Evolutionary conservation across 2,113 vertebrate genomes (phyloP), one percentile per base, ranked within the genome.

Genomic region (Dascyllus trimaculatus): DNA sequence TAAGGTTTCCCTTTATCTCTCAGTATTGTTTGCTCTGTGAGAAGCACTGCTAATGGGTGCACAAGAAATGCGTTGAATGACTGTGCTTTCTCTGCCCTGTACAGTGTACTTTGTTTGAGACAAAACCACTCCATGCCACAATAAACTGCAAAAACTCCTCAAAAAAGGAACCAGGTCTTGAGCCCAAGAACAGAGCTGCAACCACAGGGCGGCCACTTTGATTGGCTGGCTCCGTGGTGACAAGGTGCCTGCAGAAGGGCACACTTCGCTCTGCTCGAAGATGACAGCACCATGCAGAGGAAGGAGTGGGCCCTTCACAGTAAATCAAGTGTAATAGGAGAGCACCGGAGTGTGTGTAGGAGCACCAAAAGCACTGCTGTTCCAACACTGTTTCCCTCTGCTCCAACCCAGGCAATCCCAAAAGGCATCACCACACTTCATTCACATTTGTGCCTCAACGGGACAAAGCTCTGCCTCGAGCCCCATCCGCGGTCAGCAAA

Each of bases 241-340:
- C 77, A 75, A 76, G 84, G 80, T 70, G 80, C 70, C 71, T 75
- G 80, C 48, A 6, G 84, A 78, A 87, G 84, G 84, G 84, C 74
- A 49, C 56, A 10, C 66, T 74, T 73, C 0, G 3, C 81, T 89
- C 90, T 89, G 91, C 86, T 84, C 22, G 40, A 81, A 82, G 90
- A 93, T 90, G 88, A 82, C 86, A 92, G 92, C 93, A 92, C 92
- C 93, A 86, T 81, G 87, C 88, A 90, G 92, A 89, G 82, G 73
- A 70, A 80, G 67, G 68, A 38, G 64, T 22, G 69, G 80, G 78
- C 69, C 86, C 82, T 87, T 86, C 63, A 70, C 71, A 65, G 83
- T 69, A 81, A 71, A 85, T 93, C 91, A 92, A 92, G 89, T 89
- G 85, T 89, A 84, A 77, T 75, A 89, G 87, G 85, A 89, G 84